A percentile compares a stretch with the other conserved stretches of the same genome.
phyloP scores from a whole-genome alignment of 2,113 vertebrate species.

The Apteryx owenii region DNA sequence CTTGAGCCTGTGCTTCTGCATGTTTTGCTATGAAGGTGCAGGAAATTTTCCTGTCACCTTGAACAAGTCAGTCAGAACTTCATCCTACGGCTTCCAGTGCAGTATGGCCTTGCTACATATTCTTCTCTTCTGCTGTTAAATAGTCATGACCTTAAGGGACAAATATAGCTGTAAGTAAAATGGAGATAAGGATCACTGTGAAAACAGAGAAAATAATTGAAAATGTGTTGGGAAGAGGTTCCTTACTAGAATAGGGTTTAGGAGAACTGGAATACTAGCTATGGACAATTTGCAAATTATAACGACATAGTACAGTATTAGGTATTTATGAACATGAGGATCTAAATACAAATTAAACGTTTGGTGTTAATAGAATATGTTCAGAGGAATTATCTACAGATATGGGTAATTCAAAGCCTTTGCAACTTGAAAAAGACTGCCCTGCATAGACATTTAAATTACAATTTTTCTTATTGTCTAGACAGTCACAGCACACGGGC shows the following conservation, averaged over 20 bases:
- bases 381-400: neutral
- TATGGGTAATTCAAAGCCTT: neutral
- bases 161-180: neutral
- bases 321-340: neutral
- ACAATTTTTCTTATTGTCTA: neutral
- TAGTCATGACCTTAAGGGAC: neutral
- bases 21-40: neutral
- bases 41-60: neutral
- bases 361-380: neutral
- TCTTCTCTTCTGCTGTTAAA: neutral
- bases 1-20: neutral
- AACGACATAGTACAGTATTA: neutral
- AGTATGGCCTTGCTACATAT: neutral
- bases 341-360: neutral
- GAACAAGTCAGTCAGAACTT: neutral
- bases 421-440: neutral
- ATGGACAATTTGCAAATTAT: accelerated
- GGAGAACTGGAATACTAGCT: neutral
- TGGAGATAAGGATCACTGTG: neutral
- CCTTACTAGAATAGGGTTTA: accelerated
- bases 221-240: neutral
- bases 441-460: neutral
- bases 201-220: neutral
- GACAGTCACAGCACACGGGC: neutral
- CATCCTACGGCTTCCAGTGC: neutral